A percentile compares a stretch with the other conserved stretches of the same genome.
Conservation (phyloP, 2,888 invertebrate genomes). For the Hylaea fasciaria region DNA sequence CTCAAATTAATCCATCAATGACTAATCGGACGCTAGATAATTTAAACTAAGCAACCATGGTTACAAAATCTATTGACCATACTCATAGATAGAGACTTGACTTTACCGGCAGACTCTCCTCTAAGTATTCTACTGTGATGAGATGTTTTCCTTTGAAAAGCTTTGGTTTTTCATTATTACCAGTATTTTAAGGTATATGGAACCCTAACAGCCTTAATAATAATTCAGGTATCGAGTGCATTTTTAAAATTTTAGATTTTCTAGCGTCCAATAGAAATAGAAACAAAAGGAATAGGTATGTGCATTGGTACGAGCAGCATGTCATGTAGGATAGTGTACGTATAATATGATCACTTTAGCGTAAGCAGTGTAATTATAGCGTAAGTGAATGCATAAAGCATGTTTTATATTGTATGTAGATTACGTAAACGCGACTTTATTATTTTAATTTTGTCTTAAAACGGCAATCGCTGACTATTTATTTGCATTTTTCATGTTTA, state of each 20-base stretch:
- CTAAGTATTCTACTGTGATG: no score
- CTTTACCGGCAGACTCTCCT: no score
- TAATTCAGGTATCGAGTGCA: no score
- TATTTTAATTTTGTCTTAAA: constrained; percentile 58
- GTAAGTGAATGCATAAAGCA: constrained; percentile 78
- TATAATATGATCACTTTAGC: constrained; percentile 71
- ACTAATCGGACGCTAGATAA: constrained; percentile 39
- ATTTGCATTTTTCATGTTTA: constrained; percentile 83
- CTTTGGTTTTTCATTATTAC: no score
- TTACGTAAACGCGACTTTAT: constrained; percentile 76
- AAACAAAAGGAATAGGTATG: constrained; percentile 46
- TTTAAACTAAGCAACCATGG: no score
- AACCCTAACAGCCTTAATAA: no score
- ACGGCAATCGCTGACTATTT: constrained; percentile 81
- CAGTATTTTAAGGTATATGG: no score
- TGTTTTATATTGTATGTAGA: constrained; percentile 83
- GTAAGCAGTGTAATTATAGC: constrained; percentile 80
- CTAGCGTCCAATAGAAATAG: constrained; percentile 21
- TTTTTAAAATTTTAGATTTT: constrained; percentile 16
- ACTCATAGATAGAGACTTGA: no score
- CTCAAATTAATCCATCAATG: constrained; percentile 29
- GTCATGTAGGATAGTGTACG: constrained; percentile 69
- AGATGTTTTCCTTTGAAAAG: no score
- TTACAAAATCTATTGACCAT: no score
- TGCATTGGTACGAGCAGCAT: constrained; percentile 62